Evolutionary conservation across 1,140 invertebrate species (phyloP).

Genomic region (Neodiprion virginianus): DNA sequence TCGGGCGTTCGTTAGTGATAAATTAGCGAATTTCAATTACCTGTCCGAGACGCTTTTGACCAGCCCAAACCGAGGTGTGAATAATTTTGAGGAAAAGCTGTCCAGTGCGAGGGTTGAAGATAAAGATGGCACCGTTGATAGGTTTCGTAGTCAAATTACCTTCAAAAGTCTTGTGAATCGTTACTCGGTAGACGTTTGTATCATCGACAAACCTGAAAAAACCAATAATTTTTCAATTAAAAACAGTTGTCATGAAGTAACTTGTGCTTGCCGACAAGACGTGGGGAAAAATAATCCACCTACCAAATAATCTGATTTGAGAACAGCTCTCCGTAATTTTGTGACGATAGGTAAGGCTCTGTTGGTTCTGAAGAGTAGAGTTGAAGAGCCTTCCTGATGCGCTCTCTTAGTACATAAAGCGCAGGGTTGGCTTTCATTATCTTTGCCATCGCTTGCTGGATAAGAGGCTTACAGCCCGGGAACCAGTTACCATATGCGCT

Average conservation of each 20-base stretch:
- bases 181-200: constrained; percentile 99
- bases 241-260: too few relatives aligned
- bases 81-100: constrained; percentile 99
- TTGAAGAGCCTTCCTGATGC: constrained; percentile 97
- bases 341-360: constrained; percentile 97
- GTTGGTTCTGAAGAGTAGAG: constrained; percentile 99
- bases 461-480: constrained; percentile 97
- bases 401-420: constrained; percentile 95
- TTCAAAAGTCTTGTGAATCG: constrained; percentile 99
- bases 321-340: constrained; percentile 99
- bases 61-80: constrained; percentile 99
- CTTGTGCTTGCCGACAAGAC: neutral
- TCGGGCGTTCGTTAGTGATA: neutral
- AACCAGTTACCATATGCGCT: constrained; percentile 99
- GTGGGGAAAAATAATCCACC: constrained; percentile 37
- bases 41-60: constrained; percentile 90
- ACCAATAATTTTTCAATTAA: constrained; percentile 39
- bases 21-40: constrained; percentile 39
- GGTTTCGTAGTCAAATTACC: constrained; percentile 99
- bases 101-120: constrained; percentile 99
- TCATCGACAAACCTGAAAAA: constrained; percentile 88
- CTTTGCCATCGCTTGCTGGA: constrained; percentile 99
- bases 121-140: constrained; percentile 99
- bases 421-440: constrained; percentile 99
- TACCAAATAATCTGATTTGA: constrained; percentile 99